A percentile compares a stretch with the other conserved stretches of the same genome.
phyloP scores from a whole-genome alignment of 2,797 vertebrate species.

The Falco columbarius region DNA sequence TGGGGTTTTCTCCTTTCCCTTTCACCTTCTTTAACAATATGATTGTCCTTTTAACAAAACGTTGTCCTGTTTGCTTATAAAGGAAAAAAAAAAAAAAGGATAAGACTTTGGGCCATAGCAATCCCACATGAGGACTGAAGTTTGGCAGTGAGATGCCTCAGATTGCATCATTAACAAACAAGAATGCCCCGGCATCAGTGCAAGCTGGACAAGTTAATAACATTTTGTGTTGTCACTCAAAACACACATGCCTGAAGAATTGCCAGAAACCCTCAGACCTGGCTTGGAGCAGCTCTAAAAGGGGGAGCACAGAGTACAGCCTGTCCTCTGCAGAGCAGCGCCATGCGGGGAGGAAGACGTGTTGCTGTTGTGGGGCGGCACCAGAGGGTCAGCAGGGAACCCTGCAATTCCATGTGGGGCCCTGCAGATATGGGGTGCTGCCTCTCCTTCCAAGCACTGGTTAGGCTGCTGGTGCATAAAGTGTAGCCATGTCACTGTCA shows the following conservation, averaged over 20 bases:
- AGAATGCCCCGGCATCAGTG: background rate
- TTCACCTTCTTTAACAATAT: background rate
- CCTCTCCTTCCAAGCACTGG: background rate
- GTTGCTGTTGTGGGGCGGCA: background rate
- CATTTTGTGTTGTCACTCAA: background rate
- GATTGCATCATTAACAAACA: background rate
- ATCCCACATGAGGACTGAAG: accelerated
- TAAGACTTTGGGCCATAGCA: background rate
- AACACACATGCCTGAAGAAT: background rate
- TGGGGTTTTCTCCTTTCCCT: background rate
- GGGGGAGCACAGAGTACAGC: background rate
- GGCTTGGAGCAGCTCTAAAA: background rate
- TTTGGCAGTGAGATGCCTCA: background rate
- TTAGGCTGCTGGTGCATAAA: background rate
- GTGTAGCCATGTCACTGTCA: background rate
- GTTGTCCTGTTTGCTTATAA: background rate
- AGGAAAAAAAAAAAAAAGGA: no score
- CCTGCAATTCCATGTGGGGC: accelerated
- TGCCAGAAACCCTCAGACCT: background rate
- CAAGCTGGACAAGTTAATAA: background rate
- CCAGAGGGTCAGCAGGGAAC: background rate
- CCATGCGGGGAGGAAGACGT: accelerated
- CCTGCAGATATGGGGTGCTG: background rate
- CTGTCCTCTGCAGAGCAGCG: background rate
- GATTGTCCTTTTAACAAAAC: background rate